These are phyloP conservation scores for Palythoa grandiflora DNA, from an alignment of 92 coral and sea anemone genomes.

Conservation along the genomic window DNA sequence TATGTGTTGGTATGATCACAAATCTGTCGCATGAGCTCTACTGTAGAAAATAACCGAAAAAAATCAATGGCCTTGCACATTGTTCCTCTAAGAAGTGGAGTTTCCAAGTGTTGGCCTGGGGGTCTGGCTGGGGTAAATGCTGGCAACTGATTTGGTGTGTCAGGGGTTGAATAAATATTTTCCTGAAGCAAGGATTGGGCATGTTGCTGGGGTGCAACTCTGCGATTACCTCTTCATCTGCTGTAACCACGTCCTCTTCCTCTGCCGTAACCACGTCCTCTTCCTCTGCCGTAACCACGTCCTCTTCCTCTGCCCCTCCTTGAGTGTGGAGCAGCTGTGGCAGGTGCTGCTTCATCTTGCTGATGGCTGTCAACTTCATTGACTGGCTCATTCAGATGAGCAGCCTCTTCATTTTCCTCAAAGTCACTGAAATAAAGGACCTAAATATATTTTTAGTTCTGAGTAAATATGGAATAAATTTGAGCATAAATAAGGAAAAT, in stretches of 20 bases:
- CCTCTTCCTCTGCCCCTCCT: slow-evolving; percentile 1
- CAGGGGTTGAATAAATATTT: slow-evolving; percentile 15
- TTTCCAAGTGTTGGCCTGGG: slow-evolving; percentile 18
- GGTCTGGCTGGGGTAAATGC: slow-evolving; percentile 35
- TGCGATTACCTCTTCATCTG: slow-evolving; percentile 5
- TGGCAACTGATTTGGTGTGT: slow-evolving; percentile 13
- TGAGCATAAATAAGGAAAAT: slow-evolving; percentile 3
- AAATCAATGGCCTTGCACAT: slow-evolving; percentile 30
- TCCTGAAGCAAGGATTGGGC: not conserved
- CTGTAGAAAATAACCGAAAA: slow-evolving; percentile 30
- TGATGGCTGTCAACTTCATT: not conserved
- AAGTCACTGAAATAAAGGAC: not conserved
- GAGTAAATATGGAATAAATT: not conserved
- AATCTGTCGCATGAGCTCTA: slow-evolving; percentile 3
- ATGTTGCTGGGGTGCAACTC: not conserved
- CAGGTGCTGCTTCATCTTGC: slow-evolving; percentile 2
- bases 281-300: not conserved
- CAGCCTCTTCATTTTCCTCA: not conserved
- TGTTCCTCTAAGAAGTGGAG: not conserved
- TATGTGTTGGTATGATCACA: slow-evolving; percentile 17
- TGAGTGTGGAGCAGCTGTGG: not conserved
- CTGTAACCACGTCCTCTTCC: slow-evolving; percentile 6
- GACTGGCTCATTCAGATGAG: not conserved
- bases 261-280: not conserved
- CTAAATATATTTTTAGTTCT: not conserved